Percentiles rank a stretch among this genome's conserved stretches.
phyloP scores from a whole-genome alignment of 2,113 vertebrate species.

The Nothocercus julius region DNA sequence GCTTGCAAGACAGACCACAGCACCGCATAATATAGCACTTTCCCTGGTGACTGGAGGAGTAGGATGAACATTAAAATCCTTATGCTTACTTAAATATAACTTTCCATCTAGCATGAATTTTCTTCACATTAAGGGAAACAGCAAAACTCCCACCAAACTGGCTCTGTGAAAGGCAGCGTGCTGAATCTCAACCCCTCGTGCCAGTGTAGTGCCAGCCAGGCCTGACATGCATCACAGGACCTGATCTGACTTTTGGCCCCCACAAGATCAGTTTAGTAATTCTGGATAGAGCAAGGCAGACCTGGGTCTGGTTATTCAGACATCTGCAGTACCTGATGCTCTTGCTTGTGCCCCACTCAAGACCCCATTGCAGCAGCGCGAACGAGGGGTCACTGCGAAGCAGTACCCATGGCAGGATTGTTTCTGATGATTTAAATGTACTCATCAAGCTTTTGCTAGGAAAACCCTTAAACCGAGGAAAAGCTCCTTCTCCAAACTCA shows the following conservation, averaged over 20 bases:
- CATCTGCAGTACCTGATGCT: background rate
- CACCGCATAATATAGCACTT: background rate
- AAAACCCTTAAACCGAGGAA: background rate
- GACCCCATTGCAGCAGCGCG: background rate
- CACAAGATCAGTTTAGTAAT: background rate
- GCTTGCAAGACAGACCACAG: too few species aligned
- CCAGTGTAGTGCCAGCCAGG: accelerated
- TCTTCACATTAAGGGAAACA: background rate
- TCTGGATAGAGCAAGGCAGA: background rate
- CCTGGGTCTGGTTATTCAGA: accelerated
- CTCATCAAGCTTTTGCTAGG: background rate
- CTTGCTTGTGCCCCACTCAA: background rate
- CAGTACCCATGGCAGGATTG: too few species aligned
- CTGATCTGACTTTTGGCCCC: background rate
- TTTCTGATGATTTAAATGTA: background rate
- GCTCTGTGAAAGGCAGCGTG: accelerated
- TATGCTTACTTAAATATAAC: background rate
- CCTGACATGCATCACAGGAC: background rate
- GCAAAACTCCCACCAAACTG: background rate
- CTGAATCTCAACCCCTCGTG: accelerated
- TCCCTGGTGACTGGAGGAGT: background rate
- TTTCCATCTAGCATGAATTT: background rate
- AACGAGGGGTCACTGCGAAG: too few species aligned
- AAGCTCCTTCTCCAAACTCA: background rate
- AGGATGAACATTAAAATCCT: background rate